Conservation (phyloP, 2,888 invertebrate genomes). For the Portevinia maculata region DNA sequence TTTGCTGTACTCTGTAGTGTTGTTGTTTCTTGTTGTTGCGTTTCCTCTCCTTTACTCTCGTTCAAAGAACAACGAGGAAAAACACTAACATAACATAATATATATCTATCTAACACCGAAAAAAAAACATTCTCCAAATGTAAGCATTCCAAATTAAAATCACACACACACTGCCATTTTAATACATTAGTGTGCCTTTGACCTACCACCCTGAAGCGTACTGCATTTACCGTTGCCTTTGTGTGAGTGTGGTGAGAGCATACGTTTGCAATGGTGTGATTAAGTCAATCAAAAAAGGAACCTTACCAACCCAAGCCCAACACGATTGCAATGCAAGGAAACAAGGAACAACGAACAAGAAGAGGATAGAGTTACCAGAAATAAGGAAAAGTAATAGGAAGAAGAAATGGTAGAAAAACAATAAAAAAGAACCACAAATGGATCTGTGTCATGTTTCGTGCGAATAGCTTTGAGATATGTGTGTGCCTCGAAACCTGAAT, state of each 20-base stretch:
- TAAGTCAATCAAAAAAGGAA: conserved; percentile 23
- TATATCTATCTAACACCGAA: conserved; percentile 51
- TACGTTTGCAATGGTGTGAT: conserved; percentile 19
- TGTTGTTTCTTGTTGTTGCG: conserved; percentile 31
- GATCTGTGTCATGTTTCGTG: conserved; percentile 67
- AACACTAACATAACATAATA: conserved; percentile 44
- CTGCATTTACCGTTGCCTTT: conserved; percentile 19
- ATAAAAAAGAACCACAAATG: conserved; percentile 20
- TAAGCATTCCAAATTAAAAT: conserved; percentile 35
- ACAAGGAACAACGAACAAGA: conserved; percentile 33
- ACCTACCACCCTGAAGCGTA: conserved; percentile 63
- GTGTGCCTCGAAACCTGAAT: conserved; percentile 56
- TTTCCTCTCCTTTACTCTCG: conserved; percentile 48
- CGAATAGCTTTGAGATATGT: conserved; percentile 35
- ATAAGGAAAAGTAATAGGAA: conserved; percentile 34
- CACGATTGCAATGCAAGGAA: conserved; percentile 8
- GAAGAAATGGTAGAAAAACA: conserved; percentile 2
- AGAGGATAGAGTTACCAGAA: conserved; percentile 36
- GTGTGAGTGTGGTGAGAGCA: conserved; percentile 14
- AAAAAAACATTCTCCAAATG: conserved; percentile 40
- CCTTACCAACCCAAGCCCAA: conserved; percentile 30
- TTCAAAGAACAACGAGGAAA: conserved; percentile 45
- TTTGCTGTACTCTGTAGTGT: not conserved
- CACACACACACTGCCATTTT: conserved; percentile 17
- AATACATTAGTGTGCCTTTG: conserved; percentile 57